Conservation (phyloP, 2,797 vertebrate genomes). For the Coracias cyanogaster region DNA sequence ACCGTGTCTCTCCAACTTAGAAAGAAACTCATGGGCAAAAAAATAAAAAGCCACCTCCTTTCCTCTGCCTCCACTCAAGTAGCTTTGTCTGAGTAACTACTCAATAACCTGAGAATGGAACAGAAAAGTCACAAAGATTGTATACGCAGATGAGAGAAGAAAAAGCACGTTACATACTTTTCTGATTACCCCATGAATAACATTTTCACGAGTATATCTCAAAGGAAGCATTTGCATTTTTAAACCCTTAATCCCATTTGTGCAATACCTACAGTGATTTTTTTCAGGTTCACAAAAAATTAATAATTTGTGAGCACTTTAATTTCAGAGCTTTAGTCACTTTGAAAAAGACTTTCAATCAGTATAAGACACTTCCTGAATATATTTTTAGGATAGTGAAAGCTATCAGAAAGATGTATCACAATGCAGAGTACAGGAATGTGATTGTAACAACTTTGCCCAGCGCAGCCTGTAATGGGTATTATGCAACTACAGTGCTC, state of each 20-base stretch:
- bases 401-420: not conserved
- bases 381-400: not conserved
- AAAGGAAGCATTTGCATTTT: not conserved
- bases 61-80: not conserved
- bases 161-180: not conserved
- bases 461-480: not conserved
- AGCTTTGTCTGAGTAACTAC: not conserved
- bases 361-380: not conserved
- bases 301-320: not conserved
- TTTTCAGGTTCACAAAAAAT: not conserved
- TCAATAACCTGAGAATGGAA: not conserved
- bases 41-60: not conserved
- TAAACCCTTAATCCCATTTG: not conserved
- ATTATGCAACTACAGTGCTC: rapidly evolving
- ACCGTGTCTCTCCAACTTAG: not conserved
- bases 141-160: not conserved
- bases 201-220: not conserved
- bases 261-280: not conserved
- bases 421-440: not conserved
- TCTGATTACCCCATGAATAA: not conserved
- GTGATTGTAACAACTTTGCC: not conserved
- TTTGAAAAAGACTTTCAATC: not conserved
- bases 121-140: not conserved
- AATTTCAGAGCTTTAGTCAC: not conserved
- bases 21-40: not conserved